These are phyloP conservation scores for Spea hammondii DNA, from an alignment of 2,797 vertebrate species.

Conservation along the genomic window DNA sequence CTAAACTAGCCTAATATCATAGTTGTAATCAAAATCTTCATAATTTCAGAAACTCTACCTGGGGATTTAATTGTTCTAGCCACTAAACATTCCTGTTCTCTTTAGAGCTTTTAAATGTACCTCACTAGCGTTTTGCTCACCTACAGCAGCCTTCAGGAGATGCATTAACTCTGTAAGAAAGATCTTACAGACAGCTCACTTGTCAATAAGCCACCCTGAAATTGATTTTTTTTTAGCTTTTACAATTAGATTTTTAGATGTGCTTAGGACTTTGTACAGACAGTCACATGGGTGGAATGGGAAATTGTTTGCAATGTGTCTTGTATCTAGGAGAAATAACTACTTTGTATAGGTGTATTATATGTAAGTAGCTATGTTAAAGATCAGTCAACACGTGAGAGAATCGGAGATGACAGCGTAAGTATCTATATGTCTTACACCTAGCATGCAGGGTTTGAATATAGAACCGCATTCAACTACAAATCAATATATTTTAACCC, in stretches of 20 bases:
- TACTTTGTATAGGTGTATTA: too few species aligned
- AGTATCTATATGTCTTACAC: too few species aligned
- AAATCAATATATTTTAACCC: too few species aligned
- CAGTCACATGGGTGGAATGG: constrained; percentile 23
- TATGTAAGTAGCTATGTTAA: too few species aligned
- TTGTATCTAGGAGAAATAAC: too few species aligned
- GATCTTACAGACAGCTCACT: constrained; percentile 23
- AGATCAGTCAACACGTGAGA: too few species aligned
- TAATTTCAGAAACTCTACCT: background rate
- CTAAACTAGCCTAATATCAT: too few species aligned
- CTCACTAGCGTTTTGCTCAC: background rate
- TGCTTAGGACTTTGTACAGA: constrained; percentile 24
- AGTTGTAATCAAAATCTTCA: too few species aligned
- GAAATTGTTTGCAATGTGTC: background rate
- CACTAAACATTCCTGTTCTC: background rate
- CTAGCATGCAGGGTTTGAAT: too few species aligned
- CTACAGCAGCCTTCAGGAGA: constrained; percentile 19
- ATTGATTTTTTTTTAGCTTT: constrained; percentile 46
- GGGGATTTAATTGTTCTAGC: background rate
- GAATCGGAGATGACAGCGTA: too few species aligned
- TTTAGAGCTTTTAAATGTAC: constrained; percentile 13
- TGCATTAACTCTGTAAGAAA: constrained; percentile 23
- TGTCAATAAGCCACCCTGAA: constrained; percentile 23
- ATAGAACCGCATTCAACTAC: too few species aligned
- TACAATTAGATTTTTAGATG: constrained; percentile 45